Evolutionary conservation across 2,888 invertebrate species (phyloP).

Genomic region (Linnaemya vulpina): DNA sequence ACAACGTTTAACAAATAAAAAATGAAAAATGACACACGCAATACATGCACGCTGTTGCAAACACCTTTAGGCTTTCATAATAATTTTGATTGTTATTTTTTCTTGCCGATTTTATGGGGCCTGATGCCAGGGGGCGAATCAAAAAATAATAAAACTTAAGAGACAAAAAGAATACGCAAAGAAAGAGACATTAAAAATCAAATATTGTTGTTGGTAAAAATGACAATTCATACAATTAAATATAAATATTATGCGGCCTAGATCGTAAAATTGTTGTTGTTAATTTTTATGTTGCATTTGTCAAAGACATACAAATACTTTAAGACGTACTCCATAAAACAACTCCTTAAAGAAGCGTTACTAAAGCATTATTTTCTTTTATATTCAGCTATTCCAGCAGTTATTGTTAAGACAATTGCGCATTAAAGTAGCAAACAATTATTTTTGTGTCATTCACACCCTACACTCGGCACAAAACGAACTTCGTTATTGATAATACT

Average conservation of each 20-base stretch:
- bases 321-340: no score
- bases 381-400: constrained; percentile 25
- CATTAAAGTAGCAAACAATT: neutral
- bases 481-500: no score
- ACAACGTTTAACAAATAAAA: constrained; percentile 75
- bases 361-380: constrained; percentile 17
- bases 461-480: constrained; percentile 14
- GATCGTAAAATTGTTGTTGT: constrained; percentile 37
- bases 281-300: constrained; percentile 34
- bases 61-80: constrained; percentile 66
- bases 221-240: constrained; percentile 81
- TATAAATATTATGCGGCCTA: constrained; percentile 77
- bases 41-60: constrained; percentile 41
- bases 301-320: neutral
- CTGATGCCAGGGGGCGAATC: constrained; percentile 63
- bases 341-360: constrained; percentile 34
- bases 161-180: constrained; percentile 13
- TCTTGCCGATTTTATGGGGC: constrained; percentile 47
- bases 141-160: constrained; percentile 66
- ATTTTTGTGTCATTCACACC: constrained; percentile 10
- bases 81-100: constrained; percentile 63
- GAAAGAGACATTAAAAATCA: constrained; percentile 56
- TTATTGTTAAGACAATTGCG: constrained; percentile 46
- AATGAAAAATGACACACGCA: constrained; percentile 66
- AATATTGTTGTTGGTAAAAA: constrained; percentile 54